These are phyloP conservation scores for Pholis gunnellus DNA, from an alignment of 2,113 vertebrate genomes.

Conservation along the genomic window DNA sequence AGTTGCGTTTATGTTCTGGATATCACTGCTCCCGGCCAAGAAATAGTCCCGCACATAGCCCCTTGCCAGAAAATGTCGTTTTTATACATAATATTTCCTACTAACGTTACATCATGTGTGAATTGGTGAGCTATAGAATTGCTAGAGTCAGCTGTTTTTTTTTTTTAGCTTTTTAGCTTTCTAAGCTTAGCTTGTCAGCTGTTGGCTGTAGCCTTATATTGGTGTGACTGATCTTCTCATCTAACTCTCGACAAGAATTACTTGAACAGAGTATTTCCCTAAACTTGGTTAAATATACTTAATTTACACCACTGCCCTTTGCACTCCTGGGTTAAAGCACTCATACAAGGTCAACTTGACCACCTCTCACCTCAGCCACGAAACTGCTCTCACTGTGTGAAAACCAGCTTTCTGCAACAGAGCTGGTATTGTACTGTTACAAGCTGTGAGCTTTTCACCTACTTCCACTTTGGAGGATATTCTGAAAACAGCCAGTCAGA, in stretches of 20 bases:
- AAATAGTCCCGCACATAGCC: neutral
- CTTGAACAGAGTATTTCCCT: neutral
- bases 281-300: neutral
- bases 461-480: conserved; percentile 26
- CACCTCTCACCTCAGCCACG: conserved; percentile 58
- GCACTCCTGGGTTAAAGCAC: neutral
- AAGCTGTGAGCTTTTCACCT: conserved; percentile 48
- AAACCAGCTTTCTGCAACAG: conserved; percentile 39
- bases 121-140: neutral
- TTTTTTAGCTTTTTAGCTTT: neutral
- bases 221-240: neutral
- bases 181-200: neutral
- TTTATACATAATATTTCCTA: neutral
- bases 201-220: neutral
- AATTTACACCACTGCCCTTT: neutral
- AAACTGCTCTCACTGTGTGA: conserved; percentile 51
- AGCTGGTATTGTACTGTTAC: conserved; percentile 17
- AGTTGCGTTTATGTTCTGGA: neutral
- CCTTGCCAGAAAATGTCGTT: neutral
- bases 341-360: conserved; percentile 24
- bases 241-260: neutral
- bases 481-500: neutral
- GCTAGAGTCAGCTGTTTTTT: neutral
- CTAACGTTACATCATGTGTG: neutral
- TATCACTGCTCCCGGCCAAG: neutral